Conservation (phyloP, 92 coral and sea anemone species). For the Palythoa grandis region DNA sequence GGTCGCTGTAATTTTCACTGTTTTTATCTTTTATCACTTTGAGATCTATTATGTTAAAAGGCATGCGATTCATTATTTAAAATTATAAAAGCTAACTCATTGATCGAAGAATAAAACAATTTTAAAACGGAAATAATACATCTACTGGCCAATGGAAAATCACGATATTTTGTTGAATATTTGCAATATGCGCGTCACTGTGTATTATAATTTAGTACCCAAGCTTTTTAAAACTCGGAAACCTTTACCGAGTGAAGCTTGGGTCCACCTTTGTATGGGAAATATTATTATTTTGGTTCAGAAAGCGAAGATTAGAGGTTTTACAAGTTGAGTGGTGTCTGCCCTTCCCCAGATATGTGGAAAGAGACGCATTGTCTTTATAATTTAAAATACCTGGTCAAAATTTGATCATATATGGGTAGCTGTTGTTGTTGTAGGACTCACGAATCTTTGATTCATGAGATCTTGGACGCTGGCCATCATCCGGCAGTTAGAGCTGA, state of each 20-base stretch:
- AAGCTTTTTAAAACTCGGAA: conserved; percentile 20
- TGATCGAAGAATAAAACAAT: no score
- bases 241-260: background rate
- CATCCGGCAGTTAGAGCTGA: conserved; percentile 10
- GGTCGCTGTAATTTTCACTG: no score
- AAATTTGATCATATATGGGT: conserved; percentile 74
- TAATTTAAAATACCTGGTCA: background rate
- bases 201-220: conserved; percentile 28
- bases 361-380: conserved; percentile 17
- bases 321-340: background rate
- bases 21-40: no score
- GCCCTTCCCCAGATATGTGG: background rate
- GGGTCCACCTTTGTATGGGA: background rate
- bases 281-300: background rate
- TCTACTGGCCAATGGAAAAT: no score
- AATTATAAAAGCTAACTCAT: no score
- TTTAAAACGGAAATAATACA: no score
- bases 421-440: conserved; percentile 79
- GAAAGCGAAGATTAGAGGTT: background rate
- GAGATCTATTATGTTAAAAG: no score
- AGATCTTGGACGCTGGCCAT: conserved; percentile 50
- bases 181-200: no score
- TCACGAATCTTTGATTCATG: conserved; percentile 60
- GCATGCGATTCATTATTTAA: no score
- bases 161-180: no score